These are phyloP conservation scores for Exaiptasia diaphana DNA, from an alignment of 64 coral and sea anemone species.

Conservation along the genomic window DNA sequence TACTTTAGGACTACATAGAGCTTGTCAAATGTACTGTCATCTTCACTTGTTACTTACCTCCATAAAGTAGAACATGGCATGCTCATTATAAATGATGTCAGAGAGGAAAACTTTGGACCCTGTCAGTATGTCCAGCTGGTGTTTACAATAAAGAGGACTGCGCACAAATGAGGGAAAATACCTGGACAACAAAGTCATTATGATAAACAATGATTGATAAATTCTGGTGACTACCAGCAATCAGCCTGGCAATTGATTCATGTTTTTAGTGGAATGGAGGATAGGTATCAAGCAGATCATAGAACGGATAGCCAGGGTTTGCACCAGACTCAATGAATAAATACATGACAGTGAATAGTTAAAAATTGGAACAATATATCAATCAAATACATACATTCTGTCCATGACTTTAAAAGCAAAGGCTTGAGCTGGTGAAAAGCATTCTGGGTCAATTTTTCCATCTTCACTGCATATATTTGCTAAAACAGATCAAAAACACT, in stretches of 20 bases:
- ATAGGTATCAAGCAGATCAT: too few relatives aligned
- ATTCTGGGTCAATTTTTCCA: constrained; percentile 87
- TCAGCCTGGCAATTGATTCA: too few relatives aligned
- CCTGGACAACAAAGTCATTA: constrained; percentile 1
- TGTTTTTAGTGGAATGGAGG: too few relatives aligned
- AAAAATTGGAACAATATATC: too few relatives aligned
- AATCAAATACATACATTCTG: constrained; percentile 78
- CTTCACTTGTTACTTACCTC: constrained; percentile 87
- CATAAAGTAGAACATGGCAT: constrained; percentile 99
- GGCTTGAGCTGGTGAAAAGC: constrained; percentile 75
- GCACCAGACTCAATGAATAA: too few relatives aligned
- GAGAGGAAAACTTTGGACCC: constrained; percentile 90
- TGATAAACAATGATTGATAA: not conserved
- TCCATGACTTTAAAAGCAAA: constrained; percentile 92
- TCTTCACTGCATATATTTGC: constrained; percentile 95
- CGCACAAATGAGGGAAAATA: constrained; percentile 83
- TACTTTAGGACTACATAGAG: too few relatives aligned
- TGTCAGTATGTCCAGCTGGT: constrained; percentile 88
- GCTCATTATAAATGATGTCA: constrained; percentile 93
- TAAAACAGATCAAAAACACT: constrained; percentile 12
- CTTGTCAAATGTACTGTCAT: too few relatives aligned
- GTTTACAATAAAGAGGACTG: constrained; percentile 89
- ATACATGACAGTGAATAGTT: too few relatives aligned
- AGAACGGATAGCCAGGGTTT: too few relatives aligned
- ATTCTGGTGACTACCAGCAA: too few relatives aligned